phyloP scores from a whole-genome alignment of 30 jellyfish, hydroid and myxozoan genomes.

The Hydractinia symbiolongicarpus region DNA sequence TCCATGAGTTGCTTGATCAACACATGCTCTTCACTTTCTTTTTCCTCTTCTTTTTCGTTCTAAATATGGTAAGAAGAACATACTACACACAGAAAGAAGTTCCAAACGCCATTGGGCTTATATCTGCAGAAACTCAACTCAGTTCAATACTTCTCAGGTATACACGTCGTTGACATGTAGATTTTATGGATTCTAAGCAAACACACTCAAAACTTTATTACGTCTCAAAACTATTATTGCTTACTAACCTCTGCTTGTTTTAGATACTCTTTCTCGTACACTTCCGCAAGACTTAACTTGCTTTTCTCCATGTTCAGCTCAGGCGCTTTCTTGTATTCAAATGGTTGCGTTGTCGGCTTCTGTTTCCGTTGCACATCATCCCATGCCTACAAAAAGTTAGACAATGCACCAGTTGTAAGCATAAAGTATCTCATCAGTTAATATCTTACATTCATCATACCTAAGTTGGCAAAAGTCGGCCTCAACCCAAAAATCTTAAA shows the following conservation, averaged over 20 bases:
- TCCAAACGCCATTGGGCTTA: background rate
- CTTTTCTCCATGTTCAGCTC: conserved; percentile 80
- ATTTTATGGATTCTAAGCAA: too few species aligned
- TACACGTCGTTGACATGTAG: too few species aligned
- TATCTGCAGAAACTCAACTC: too few species aligned
- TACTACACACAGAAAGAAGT: background rate
- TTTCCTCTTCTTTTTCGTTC: conserved; percentile 49
- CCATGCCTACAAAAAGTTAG: conserved; percentile 68
- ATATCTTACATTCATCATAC: background rate
- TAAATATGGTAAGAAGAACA: background rate
- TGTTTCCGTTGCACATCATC: conserved; percentile 95
- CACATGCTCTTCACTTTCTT: conserved; percentile 81
- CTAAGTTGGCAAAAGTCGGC: background rate
- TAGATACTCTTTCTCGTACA: conserved; percentile 86
- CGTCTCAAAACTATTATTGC: too few species aligned
- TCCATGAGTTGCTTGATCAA: conserved; percentile 59
- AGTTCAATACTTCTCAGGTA: too few species aligned
- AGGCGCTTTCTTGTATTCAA: conserved; percentile 64
- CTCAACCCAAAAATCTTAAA: background rate
- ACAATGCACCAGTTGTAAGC: too few species aligned
- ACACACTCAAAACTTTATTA: too few species aligned
- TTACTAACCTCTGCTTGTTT: conserved; percentile 71
- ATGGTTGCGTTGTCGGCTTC: conserved; percentile 68
- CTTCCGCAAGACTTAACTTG: conserved; percentile 82
- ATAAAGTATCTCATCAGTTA: too few species aligned